phyloP scores from a whole-genome alignment of 1,140 invertebrate genomes.

The Cataglyphis hispanica region DNA sequence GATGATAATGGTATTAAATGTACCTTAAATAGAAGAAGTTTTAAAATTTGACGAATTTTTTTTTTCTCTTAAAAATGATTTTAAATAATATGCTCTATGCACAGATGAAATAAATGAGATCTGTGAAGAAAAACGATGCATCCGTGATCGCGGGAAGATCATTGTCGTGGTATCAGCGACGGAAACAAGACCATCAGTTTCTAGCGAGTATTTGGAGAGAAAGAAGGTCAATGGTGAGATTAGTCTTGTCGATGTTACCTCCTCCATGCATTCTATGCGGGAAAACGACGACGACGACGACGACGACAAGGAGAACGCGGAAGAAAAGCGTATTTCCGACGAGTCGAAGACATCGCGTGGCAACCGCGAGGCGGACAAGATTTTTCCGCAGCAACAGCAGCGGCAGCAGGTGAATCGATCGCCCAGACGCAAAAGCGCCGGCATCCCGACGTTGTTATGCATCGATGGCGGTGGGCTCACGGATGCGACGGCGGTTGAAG shows the following conservation, averaged over 20 bases:
- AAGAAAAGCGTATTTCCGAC: conserved; percentile 72
- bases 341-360: conserved; percentile 69
- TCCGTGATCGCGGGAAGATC: conserved; percentile 10
- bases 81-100: not conserved
- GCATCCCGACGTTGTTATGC: conserved; percentile 60
- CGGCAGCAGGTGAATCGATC: conserved; percentile 57
- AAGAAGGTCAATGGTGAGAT: conserved; percentile 24
- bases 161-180: conserved; percentile 14
- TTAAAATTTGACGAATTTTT: not conserved
- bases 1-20: not conserved
- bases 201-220: not conserved
- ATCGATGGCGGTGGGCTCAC: conserved; percentile 49
- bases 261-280: not conserved
- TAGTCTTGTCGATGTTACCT: not conserved
- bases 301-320: conserved; percentile 58
- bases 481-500: conserved; percentile 48
- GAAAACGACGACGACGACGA: conserved; percentile 12
- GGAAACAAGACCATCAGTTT: not conserved
- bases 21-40: not conserved
- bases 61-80: not conserved
- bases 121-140: not conserved
- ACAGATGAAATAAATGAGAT: conserved; percentile 4
- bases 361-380: conserved; percentile 58
- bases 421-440: conserved; percentile 59
- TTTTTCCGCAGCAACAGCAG: conserved; percentile 65